phyloP scores from a whole-genome alignment of 1,140 invertebrate genomes.

The Armadillidium nasatum region DNA sequence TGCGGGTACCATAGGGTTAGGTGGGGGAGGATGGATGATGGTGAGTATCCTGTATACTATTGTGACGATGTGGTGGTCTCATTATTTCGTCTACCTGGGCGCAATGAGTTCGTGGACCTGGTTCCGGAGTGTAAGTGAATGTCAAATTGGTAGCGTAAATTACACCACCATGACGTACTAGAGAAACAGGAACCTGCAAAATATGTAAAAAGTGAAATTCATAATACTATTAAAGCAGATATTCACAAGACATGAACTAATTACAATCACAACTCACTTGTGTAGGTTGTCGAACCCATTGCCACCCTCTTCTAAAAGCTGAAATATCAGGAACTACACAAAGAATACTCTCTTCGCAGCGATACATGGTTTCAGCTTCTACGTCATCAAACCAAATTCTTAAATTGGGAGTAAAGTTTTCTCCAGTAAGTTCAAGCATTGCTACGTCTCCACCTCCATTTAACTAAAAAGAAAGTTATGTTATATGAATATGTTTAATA shows the following conservation, averaged over 20 bases:
- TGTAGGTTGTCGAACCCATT: constrained; percentile 83
- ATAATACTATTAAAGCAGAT: neutral
- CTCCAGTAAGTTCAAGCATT: constrained; percentile 93
- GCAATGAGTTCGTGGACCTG: constrained; percentile 64
- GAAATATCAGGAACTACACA: too few species aligned
- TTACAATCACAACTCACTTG: constrained; percentile 50
- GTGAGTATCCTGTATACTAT: constrained; percentile 23
- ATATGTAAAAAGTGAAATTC: neutral
- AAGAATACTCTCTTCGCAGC: too few species aligned
- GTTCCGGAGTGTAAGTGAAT: constrained; percentile 97
- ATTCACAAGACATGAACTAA: neutral
- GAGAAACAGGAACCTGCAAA: constrained; percentile 86
- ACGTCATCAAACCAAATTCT: too few species aligned
- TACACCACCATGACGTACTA: constrained; percentile 95
- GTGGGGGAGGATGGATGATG: constrained; percentile 38
- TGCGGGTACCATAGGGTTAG: constrained; percentile 40
- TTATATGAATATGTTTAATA: too few species aligned
- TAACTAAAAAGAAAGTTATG: constrained; percentile 52
- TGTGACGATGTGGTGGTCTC: constrained; percentile 51
- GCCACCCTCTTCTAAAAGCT: too few species aligned
- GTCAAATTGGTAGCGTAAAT: constrained; percentile 97
- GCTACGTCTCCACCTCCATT: constrained; percentile 97
- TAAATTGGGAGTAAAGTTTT: too few species aligned
- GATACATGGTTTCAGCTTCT: too few species aligned
- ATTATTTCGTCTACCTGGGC: constrained; percentile 73